Conservation (phyloP, 2,888 invertebrate genomes). For the Aphelenchoides bicaudatus region DNA sequence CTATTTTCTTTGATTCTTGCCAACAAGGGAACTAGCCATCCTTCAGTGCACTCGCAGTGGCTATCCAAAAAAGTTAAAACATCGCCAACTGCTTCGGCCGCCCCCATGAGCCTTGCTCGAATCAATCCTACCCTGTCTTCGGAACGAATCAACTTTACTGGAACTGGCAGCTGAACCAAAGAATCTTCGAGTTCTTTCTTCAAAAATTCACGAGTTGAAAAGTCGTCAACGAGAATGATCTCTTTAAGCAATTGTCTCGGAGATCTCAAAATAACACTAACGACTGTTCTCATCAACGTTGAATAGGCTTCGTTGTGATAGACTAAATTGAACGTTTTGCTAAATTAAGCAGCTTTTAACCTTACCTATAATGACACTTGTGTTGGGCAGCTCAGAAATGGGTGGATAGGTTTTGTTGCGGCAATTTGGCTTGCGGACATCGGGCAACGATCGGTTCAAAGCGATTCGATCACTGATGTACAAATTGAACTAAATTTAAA, state of each 20-base stretch:
- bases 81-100: conserved; percentile 83
- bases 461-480: conserved; percentile 83
- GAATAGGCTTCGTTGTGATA: conserved; percentile 99
- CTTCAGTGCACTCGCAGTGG: conserved; percentile 95
- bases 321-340: too few species aligned
- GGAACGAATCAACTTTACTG: conserved; percentile 75
- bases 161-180: conserved; percentile 65
- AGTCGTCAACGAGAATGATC: conserved; percentile 94
- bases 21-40: conserved; percentile 94
- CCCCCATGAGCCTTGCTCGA: conserved; percentile 86
- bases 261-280: conserved; percentile 92
- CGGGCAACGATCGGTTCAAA: conserved; percentile 54
- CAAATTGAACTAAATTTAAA: conserved; percentile 77
- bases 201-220: conserved; percentile 61
- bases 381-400: conserved; percentile 72
- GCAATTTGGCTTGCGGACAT: conserved; percentile 73
- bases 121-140: conserved; percentile 90
- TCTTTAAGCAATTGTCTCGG: conserved; percentile 82
- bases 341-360: too few species aligned
- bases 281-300: conserved; percentile 86
- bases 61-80: conserved; percentile 93
- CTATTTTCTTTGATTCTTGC: conserved; percentile 83
- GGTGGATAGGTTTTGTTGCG: conserved; percentile 61
- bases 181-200: conserved; percentile 40
- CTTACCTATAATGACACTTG: conserved; percentile 89